Conservation (phyloP, 2,113 vertebrate genomes). For the Otolemur garnettii region DNA sequence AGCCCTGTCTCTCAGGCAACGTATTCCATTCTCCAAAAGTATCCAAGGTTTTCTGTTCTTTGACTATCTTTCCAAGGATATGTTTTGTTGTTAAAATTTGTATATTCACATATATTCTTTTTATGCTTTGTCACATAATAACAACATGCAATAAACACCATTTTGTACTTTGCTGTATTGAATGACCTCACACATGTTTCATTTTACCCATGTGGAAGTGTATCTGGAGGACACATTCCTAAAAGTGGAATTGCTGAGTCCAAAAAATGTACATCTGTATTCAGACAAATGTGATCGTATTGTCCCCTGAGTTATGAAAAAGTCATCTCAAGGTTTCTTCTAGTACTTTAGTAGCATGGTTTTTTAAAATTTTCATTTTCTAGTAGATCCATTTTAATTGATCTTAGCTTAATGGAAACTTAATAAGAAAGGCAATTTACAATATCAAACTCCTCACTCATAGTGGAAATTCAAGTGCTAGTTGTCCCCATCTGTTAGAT, state of each 20-base stretch:
- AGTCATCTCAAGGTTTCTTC: background rate
- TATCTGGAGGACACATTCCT: background rate
- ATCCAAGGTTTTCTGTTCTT: background rate
- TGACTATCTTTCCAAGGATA: background rate
- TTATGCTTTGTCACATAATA: background rate
- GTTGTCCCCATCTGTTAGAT: conserved; percentile 34
- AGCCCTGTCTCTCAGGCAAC: background rate
- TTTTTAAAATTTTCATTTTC: background rate
- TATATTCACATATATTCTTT: background rate
- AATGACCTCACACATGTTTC: background rate
- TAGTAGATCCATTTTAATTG: conserved; percentile 8
- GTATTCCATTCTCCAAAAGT: background rate
- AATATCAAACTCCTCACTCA: background rate
- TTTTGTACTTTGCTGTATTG: background rate
- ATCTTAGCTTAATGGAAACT: background rate
- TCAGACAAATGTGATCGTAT: background rate
- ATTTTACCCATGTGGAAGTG: background rate
- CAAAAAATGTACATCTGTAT: background rate
- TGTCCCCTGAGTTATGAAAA: background rate
- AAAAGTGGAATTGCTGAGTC: background rate
- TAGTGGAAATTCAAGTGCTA: conserved; percentile 62
- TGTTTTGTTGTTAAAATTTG: background rate
- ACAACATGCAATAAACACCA: background rate
- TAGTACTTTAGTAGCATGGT: background rate
- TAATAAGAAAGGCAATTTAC: conserved; percentile 42